Conservation (phyloP, 2,113 vertebrate species). For the Tyrannus savana region DNA sequence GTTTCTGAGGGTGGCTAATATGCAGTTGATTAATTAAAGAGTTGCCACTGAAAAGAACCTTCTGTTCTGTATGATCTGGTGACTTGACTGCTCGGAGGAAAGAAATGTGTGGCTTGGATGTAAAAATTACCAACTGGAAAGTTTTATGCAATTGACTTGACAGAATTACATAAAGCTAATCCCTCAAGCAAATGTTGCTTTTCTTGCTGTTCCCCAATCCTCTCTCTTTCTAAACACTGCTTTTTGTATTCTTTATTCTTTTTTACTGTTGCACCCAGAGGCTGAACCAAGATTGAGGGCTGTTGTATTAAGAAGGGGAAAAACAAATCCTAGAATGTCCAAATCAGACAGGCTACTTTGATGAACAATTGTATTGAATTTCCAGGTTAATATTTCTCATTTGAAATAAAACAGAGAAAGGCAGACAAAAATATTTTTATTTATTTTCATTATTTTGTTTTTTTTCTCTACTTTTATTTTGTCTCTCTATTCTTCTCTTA, state of each 20-base stretch:
- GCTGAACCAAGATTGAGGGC: not conserved
- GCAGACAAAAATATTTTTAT: not conserved
- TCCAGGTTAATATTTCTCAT: not conserved
- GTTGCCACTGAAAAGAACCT: not conserved
- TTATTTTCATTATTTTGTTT: not conserved
- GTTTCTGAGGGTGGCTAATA: not conserved
- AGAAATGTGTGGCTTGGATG: not conserved
- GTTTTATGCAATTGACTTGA: not conserved
- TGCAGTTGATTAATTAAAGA: constrained; percentile 8
- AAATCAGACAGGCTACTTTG: not conserved
- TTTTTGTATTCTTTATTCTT: not conserved
- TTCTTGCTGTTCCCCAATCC: not conserved
- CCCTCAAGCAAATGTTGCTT: constrained; percentile 13
- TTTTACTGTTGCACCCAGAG: not conserved
- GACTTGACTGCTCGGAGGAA: not conserved
- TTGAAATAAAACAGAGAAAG: not conserved
- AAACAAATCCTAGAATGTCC: not conserved
- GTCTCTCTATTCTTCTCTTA: not conserved
- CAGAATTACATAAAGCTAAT: constrained; percentile 29
- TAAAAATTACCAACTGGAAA: constrained; percentile 17
- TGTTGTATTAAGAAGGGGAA: not conserved
- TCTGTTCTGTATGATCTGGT: not conserved
- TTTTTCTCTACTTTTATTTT: not conserved
- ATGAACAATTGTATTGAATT: not conserved
- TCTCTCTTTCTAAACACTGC: not conserved